A percentile compares a stretch with the other conserved stretches of the same genome.
phyloP scores from a whole-genome alignment of 2,888 invertebrate species.

The Trachelus tabidus region DNA sequence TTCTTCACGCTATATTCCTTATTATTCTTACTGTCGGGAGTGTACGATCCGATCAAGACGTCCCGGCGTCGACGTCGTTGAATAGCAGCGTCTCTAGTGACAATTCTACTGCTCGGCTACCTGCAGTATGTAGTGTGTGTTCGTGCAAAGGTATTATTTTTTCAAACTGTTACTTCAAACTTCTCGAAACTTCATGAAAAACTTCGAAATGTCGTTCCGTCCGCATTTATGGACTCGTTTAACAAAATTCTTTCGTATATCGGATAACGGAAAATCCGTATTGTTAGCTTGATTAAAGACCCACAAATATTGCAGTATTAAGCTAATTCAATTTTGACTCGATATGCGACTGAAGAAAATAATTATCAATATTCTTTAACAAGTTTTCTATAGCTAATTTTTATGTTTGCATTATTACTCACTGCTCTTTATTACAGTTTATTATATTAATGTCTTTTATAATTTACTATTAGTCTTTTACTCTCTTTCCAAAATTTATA shows the following conservation, averaged over 20 bases:
- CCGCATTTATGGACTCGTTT: neutral
- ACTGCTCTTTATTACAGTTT: neutral
- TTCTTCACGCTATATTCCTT: neutral
- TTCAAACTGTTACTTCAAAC: neutral
- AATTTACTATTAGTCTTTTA: too few relatives aligned
- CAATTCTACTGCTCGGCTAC: neutral
- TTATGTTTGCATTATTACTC: neutral
- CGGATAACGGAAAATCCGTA: neutral
- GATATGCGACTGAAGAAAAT: neutral
- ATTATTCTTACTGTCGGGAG: neutral
- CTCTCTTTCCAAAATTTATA: too few relatives aligned
- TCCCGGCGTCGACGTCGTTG: neutral
- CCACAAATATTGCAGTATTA: neutral
- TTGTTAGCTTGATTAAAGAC: neutral
- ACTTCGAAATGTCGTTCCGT: neutral
- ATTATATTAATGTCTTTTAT: too few relatives aligned
- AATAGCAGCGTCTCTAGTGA: neutral
- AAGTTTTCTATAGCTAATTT: neutral
- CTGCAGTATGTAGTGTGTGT: conserved; percentile 15
- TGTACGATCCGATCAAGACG: neutral
- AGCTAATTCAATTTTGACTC: neutral
- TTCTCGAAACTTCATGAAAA: neutral
- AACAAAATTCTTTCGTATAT: neutral
- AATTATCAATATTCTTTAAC: neutral
- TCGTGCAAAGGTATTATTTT: conserved; percentile 12